Base-by-base conservation (phyloP, 1,140 invertebrate species). In the Drosophila seguyi region DNA sequence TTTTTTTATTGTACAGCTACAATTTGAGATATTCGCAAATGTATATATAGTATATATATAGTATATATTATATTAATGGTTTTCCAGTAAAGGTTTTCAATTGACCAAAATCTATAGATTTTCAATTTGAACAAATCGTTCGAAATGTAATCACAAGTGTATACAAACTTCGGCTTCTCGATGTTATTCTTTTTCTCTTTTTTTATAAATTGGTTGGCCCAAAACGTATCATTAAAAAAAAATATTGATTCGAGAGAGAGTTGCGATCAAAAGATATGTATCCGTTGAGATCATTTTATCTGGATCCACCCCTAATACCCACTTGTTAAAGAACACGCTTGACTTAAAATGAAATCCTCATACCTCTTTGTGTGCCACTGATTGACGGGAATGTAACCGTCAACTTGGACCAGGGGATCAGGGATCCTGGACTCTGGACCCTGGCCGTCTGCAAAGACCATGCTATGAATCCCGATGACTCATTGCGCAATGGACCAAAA, bases 401-500 rank as follows among this genome's bases (percentile, higher is more conserved):
- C 18, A 38, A 39, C 47, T 20, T 50, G 45, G 27, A 7, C 48
- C n/a, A n/a, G 10, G 20, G 31, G 56, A 48, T 27, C 18, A 48
- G 11, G 11, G 31, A 22, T 44, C 18, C 56, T 39, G 73, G 82
- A 38, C 8, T 16, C 34, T 55, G 52, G 36, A 83, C 79, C 79
- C 79, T 62, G 48, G 29, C 55, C 66, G 74, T 85, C 81, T 81
- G 72, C 78, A 62, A 86, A 86, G 58, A 34, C 52, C 50, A 53
- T 16, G 13, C 4, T 36, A 16, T 55, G 74, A 27, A 48, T 34
- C 22, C 63, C 52, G 29, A 72, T 87, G 84, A 87, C 76, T 87
- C 84, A 87, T 81, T 38, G 68, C 73, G 63, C 84, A 88, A 83
- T 87, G 84, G 80, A 90, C 84, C 84, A 87, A 74, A 84, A 56